Evolutionary conservation across 2,888 invertebrate species (phyloP).

Genomic region (Syritta pipiens): DNA sequence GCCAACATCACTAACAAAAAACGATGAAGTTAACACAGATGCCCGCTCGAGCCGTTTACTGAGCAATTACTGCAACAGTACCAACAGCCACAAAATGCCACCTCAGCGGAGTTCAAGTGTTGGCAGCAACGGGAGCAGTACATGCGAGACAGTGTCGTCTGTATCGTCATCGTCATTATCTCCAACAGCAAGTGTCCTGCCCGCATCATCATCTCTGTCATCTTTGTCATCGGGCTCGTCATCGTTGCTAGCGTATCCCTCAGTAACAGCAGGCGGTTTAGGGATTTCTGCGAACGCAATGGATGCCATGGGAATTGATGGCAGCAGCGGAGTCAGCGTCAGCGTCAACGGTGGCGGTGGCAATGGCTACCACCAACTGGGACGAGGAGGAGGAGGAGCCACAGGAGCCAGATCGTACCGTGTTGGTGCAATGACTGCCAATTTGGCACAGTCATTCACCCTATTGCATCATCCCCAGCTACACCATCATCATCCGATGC

Average conservation of each 20-base stretch:
- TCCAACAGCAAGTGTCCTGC: slow-evolving; percentile 71
- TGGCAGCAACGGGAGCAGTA: slow-evolving; percentile 77
- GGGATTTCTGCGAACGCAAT: slow-evolving; percentile 19
- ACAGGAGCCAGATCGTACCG: slow-evolving; percentile 3
- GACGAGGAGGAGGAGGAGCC: slow-evolving; percentile 18
- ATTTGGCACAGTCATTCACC: slow-evolving; percentile 80
- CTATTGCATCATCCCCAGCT: slow-evolving; percentile 79
- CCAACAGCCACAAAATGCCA: slow-evolving; percentile 61
- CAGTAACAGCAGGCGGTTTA: slow-evolving; percentile 17
- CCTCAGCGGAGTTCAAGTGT: slow-evolving; percentile 75
- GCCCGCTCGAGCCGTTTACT: slow-evolving; percentile 68
- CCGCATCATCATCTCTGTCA: slow-evolving; percentile 55
- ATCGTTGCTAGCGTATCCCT: slow-evolving; percentile 34
- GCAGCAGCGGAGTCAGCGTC: no score
- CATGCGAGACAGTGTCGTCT: slow-evolving; percentile 77
- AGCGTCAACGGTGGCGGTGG: no score
- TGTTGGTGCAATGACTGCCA: slow-evolving; percentile 75
- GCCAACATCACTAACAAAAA: slow-evolving; percentile 14
- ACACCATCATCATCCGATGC: slow-evolving; percentile 76
- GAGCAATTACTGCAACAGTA: slow-evolving; percentile 72
- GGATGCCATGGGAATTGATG: slow-evolving; percentile 48
- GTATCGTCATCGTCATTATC: slow-evolving; percentile 73
- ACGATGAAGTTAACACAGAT: slow-evolving; percentile 31
- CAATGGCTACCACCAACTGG: slow-evolving; percentile 29
- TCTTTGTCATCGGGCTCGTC: slow-evolving; percentile 54